Evolutionary conservation across 35 echinoderm and acorn worm species (phyloP).

Genomic region (Lytechinus variegatus): DNA sequence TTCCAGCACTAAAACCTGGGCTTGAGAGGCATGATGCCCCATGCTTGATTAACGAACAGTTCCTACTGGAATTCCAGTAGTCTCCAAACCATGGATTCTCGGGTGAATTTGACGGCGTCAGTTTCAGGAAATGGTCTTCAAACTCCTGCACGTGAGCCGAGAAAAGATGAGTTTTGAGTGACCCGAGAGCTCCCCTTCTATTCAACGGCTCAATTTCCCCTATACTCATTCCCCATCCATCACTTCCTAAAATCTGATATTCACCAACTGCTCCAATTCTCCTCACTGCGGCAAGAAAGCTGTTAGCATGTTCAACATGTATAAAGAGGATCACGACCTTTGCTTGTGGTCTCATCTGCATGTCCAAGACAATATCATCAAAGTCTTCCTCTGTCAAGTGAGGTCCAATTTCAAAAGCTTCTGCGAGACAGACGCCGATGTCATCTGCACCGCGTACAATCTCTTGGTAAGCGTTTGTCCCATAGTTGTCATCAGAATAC

Average conservation of each 20-base stretch:
- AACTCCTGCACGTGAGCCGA: conserved; percentile 39
- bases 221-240: conserved; percentile 78
- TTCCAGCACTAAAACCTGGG: conserved; percentile 56
- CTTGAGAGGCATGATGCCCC: neutral
- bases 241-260: conserved; percentile 70
- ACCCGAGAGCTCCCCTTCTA: conserved; percentile 33
- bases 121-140: conserved; percentile 59
- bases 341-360: conserved; percentile 51
- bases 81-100: conserved; percentile 67
- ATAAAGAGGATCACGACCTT: conserved; percentile 67
- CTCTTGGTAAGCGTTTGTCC: conserved; percentile 50
- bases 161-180: conserved; percentile 62
- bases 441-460: conserved; percentile 45
- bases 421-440: conserved; percentile 30
- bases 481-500: conserved; percentile 84
- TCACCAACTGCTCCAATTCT: neutral
- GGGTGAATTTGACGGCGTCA: neutral
- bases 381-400: conserved; percentile 9
- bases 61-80: neutral
- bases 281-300: conserved; percentile 40
- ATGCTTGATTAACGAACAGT: neutral
- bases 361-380: conserved; percentile 50
- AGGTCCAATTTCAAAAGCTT: conserved; percentile 15
- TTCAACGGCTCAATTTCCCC: conserved; percentile 56
- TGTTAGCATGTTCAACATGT: conserved; percentile 51